Conservation (phyloP, 1,140 invertebrate species). For the Gyrodactylus bullatarudis region DNA sequence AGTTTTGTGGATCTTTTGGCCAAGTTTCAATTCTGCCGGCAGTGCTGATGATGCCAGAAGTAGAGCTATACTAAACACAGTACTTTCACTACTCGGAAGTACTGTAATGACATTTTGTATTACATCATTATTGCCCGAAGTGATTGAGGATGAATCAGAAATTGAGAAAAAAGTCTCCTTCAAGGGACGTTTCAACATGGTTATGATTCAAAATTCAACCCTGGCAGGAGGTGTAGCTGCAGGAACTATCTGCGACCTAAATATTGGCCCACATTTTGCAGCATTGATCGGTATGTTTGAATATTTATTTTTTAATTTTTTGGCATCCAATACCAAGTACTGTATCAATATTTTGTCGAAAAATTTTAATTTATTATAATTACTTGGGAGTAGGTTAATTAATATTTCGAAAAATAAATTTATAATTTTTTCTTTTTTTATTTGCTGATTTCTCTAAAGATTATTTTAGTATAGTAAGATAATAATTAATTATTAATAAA, state of each 20-base stretch:
- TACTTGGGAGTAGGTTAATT: no score
- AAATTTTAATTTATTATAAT: no score
- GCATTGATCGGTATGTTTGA: constrained; percentile 30
- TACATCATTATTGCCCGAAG: not conserved
- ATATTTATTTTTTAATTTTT: not conserved
- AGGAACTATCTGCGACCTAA: constrained; percentile 29
- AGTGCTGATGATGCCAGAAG: constrained; percentile 32
- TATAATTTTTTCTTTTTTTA: no score
- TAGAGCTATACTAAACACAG: constrained; percentile 27
- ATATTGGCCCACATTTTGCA: constrained; percentile 43
- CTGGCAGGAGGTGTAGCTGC: constrained; percentile 23
- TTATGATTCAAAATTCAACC: constrained; percentile 15
- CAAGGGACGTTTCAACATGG: constrained; percentile 9
- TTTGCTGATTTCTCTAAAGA: no score
- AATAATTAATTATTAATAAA: no score
- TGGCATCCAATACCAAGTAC: not conserved
- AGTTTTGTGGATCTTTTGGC: constrained; percentile 66
- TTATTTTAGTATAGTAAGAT: no score
- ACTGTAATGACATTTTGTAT: constrained; percentile 4
- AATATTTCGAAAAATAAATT: no score
- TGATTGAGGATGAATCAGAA: not conserved
- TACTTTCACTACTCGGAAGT: constrained; percentile 1
- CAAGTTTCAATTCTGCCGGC: constrained; percentile 48
- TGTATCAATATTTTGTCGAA: no score
- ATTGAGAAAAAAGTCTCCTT: not conserved